Base-by-base conservation (phyloP, 2,888 invertebrate genomes). In the Thumatha senex region DNA sequence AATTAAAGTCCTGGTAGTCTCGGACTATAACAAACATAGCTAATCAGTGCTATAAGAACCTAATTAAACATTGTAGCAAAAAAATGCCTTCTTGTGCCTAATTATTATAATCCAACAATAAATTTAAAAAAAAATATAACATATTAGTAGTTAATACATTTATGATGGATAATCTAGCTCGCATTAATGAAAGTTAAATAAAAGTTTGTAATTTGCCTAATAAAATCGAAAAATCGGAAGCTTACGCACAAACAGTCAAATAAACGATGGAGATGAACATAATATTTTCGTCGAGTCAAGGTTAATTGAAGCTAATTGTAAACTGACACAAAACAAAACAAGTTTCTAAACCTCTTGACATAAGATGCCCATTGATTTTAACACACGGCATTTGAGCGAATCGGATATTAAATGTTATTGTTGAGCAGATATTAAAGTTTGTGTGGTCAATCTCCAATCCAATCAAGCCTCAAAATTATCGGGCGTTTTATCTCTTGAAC, bases 291-390 rank as follows among this genome's bases (percentile, higher is more conserved):
- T 46, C 12, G 55, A 47, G 57, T 51, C 57, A 35, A 13, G 12
- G 64, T 60, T 65, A 65, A 62, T 62, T 49, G 53, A 53, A 45
- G 54, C 52, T 65, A 65, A 62, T 64, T 66, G 52, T 54, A 44
- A 52, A 58, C 44, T 47, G 50, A 54, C 56, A 62, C 43, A 36
- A 24, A 24, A 24, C 18, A 42, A 48, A 63, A 63, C 66, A 41
- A 51, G 63, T 51, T 62, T 56, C 46, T 48, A 56, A 55, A 51
- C 56, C 39, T 52, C 49, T 50, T 54, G 38, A 31, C 50, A 49
- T 49, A 52, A 45, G 41, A 31, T 14, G 15, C 12, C 9, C 30
- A 38, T 38, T 35, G 29, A 14, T 13, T 29, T 9, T 35, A 29
- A 30, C 14, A 2, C 12, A 13, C 3, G 31, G 10, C 31, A 24